Conservation (phyloP, 2,888 invertebrate species). For the Lucinisca nassula region DNA sequence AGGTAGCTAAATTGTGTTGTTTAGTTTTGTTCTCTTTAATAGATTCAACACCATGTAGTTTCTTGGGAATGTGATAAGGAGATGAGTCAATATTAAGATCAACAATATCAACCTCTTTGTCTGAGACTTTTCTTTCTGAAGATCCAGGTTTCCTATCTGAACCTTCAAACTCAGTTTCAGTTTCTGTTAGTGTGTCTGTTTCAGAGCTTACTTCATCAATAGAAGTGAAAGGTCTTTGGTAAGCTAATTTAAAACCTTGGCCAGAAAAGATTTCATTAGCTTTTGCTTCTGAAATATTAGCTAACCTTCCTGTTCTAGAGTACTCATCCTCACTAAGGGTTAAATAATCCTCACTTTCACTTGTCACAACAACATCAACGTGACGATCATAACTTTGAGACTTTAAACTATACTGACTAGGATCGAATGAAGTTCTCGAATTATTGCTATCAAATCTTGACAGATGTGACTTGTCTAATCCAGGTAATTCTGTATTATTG, state of each 20-base stretch:
- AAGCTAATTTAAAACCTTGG: slow-evolving; percentile 68
- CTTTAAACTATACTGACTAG: slow-evolving; percentile 64
- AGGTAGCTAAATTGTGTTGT: no score
- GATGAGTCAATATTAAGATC: slow-evolving; percentile 53
- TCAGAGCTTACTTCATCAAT: slow-evolving; percentile 52
- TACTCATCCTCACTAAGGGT: slow-evolving; percentile 71
- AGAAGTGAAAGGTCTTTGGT: slow-evolving; percentile 51
- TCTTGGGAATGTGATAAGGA: slow-evolving; percentile 57
- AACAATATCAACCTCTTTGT: slow-evolving; percentile 44
- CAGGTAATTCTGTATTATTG: slow-evolving; percentile 14
- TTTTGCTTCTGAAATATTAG: slow-evolving; percentile 65
- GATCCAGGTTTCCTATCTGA: neutral
- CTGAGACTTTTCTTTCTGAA: neutral
- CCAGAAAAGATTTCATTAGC: slow-evolving; percentile 70
- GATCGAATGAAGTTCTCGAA: slow-evolving; percentile 38
- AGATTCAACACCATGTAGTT: neutral
- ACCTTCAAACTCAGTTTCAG: slow-evolving; percentile 50
- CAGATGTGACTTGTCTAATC: slow-evolving; percentile 1
- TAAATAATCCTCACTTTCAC: slow-evolving; percentile 72
- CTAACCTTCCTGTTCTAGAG: slow-evolving; percentile 52
- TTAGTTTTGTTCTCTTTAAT: neutral
- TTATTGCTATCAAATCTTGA: slow-evolving; percentile 13
- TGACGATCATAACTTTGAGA: slow-evolving; percentile 66
- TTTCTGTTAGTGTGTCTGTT: slow-evolving; percentile 45
- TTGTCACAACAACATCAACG: slow-evolving; percentile 64